Evolutionary conservation across 2,888 invertebrate genomes (phyloP).

Genomic region (Aleiodes leptofemur): DNA sequence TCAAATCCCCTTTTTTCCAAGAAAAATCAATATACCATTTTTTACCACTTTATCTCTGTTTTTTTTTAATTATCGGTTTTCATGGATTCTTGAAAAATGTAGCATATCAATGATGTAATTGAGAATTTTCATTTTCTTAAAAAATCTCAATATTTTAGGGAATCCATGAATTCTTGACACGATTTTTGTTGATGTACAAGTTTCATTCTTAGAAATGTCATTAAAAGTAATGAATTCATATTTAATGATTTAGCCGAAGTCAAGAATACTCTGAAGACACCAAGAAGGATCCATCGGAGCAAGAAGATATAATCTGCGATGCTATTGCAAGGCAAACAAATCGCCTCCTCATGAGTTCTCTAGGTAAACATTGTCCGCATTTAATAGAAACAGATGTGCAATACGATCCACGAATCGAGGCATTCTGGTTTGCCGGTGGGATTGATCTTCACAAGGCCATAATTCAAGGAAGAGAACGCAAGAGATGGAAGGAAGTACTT

Average conservation of each 20-base stretch:
- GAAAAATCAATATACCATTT: no score
- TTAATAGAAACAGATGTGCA: conserved; percentile 82
- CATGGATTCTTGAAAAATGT: no score
- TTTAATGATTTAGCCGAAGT: conserved; percentile 62
- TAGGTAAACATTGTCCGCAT: conserved; percentile 80
- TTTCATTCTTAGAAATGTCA: no score
- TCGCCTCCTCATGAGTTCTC: conserved; percentile 80
- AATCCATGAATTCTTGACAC: no score
- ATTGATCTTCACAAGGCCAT: conserved; percentile 78
- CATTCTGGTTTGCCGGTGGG: conserved; percentile 91
- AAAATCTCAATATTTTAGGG: no score
- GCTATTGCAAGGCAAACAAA: conserved; percentile 83
- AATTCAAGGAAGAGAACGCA: conserved; percentile 66
- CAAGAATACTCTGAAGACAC: conserved; percentile 56
- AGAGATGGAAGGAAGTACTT: conserved; percentile 74
- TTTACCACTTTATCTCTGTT: no score
- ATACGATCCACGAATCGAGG: conserved; percentile 86
- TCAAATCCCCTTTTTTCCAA: no score
- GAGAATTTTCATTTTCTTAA: no score
- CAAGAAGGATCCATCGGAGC: conserved; percentile 53
- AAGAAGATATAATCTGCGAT: conserved; percentile 76
- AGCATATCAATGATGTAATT: no score
- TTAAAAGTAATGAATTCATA: background rate
- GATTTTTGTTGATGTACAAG: no score
- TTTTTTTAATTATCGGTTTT: no score